These are phyloP conservation scores for Eupithecia exiguata DNA, from an alignment of 2,888 invertebrate species.

Conservation along the genomic window DNA sequence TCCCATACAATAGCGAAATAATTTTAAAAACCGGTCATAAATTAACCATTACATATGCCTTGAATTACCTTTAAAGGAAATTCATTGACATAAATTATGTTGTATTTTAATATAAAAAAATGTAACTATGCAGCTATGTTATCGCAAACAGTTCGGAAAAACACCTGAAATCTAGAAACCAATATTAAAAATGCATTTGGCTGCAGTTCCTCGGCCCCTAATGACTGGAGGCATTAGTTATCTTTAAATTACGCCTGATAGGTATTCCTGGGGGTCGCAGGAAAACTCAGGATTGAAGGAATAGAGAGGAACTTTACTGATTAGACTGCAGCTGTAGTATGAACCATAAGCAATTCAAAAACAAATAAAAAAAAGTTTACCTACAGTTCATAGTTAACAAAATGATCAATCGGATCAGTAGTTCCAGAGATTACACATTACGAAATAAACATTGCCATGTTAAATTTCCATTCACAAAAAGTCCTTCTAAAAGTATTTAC, in stretches of 20 bases:
- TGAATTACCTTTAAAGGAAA: no score
- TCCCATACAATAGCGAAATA: no score
- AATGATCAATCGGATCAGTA: no score
- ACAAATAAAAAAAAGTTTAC: no score
- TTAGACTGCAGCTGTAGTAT: background rate
- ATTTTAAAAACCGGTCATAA: no score
- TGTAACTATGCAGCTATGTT: background rate
- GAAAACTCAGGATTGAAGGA: conserved; percentile 63
- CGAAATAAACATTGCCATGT: no score
- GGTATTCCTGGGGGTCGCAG: conserved; percentile 59
- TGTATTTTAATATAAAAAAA: background rate
- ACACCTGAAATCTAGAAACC: conserved; percentile 65
- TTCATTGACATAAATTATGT: no score
- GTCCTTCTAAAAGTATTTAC: background rate
- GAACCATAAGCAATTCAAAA: conserved; percentile 16
- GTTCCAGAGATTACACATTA: background rate
- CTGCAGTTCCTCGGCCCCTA: conserved; percentile 70
- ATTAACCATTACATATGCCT: no score
- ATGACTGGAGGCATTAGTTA: conserved; percentile 80
- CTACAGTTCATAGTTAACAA: no score
- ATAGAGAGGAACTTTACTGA: conserved; percentile 36
- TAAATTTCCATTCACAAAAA: no score
- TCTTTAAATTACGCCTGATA: conserved; percentile 78
- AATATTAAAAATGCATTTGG: conserved; percentile 77
- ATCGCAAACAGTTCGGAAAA: conserved; percentile 43